Evolutionary conservation across 2,797 vertebrate genomes (phyloP).

Genomic region (Enteromius radiatus): DNA sequence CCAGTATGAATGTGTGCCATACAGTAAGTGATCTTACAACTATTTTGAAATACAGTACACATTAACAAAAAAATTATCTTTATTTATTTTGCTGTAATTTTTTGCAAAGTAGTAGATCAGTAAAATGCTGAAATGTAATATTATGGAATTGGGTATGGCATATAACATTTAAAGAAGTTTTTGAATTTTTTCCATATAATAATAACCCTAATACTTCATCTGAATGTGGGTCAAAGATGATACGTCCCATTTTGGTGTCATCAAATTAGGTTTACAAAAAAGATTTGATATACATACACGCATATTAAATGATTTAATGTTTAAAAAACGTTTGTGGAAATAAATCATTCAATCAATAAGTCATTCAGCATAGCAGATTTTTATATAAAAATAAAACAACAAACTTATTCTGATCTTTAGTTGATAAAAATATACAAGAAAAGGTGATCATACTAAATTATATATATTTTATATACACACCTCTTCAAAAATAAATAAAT

Average conservation of each 20-base stretch:
- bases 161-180: neutral
- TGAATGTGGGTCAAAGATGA: neutral
- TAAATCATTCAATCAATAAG: too few species aligned
- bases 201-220: neutral
- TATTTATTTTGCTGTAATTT: neutral
- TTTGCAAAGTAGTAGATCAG: neutral
- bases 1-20: conserved; percentile 99
- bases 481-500: neutral
- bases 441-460: neutral
- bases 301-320: neutral
- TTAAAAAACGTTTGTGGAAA: neutral
- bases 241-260: neutral
- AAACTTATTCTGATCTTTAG: neutral
- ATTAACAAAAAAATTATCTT: neutral
- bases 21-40: conserved; percentile 90
- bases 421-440: neutral
- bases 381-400: neutral
- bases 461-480: neutral
- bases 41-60: neutral
- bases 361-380: neutral
- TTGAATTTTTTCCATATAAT: neutral
- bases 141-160: neutral
- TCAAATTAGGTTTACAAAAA: neutral
- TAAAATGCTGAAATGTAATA: neutral
- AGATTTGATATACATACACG: neutral